Base-by-base conservation (phyloP, 2,888 invertebrate genomes). In the Drosophila antonietae region DNA sequence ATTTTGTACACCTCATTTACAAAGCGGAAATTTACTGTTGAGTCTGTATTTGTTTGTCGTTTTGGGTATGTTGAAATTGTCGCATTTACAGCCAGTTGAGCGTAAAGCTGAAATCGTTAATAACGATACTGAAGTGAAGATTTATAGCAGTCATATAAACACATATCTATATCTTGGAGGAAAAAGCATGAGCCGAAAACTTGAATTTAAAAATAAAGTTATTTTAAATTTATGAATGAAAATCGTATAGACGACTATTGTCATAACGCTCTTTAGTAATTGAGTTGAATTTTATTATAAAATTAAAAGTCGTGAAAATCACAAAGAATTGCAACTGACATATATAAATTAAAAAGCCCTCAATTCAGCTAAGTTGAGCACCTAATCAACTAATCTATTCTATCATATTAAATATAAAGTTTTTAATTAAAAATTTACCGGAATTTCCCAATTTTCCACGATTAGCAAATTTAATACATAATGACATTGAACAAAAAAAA, bases 11-110 rank as follows among this genome's bases (percentile, higher is more conserved):
- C 57, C 51, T 37, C 53, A 52, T 66, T 67, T 66, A 71, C 67
- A 55, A 72, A 63, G 70, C 75, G 70, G 52, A 77, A 73, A 77
- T 67, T 73, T 71, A 61, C 58, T 68, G 69, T 77, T 73, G 56
- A 69, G 10, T 62, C 65, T 20, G 28, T 23, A 58, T 49, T 41
- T 43, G 12, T 3, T 31, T n/a, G 9, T 51, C 49, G 15, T 33
- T 33, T 51, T 46, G 44, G 51, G 23, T 44, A 31, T 39, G 18
- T 35, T 18, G 14, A 47, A 37, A 51, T 51, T 51, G 8, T 56
- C 52, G 23, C 33, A 57, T 37, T 61, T 15, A 18, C 14, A 59
- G 18, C 2, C 58, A 68, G 37, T 59, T 41, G 35, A 56, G 44
- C 51, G 51, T 51, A 44, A 71, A 47, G 12, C 31, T 57, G 14